Evolutionary conservation across 1,140 invertebrate genomes (phyloP).

Genomic region (Heliconius hewitsoni): DNA sequence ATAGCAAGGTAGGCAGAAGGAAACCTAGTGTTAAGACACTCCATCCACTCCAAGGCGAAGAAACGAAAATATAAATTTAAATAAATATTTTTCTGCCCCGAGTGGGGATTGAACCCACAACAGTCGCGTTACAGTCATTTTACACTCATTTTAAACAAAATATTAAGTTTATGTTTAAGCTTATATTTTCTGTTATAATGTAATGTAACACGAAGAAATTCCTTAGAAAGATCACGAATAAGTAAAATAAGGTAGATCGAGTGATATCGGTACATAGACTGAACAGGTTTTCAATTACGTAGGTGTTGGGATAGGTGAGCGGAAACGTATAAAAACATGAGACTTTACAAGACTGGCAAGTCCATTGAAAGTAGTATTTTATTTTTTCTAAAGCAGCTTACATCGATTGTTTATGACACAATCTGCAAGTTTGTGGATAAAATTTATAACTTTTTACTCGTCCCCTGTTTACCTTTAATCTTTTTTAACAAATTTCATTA

Average conservation of each 20-base stretch:
- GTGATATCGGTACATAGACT: slow-evolving; percentile 3
- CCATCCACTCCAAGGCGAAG: too few relatives aligned
- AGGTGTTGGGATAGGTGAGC: slow-evolving; percentile 8
- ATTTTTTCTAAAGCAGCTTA: not conserved
- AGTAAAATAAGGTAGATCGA: slow-evolving; percentile 10
- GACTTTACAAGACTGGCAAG: not conserved
- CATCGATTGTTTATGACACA: not conserved
- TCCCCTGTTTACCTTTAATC: not conserved
- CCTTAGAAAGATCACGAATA: not conserved
- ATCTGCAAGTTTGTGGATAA: not conserved
- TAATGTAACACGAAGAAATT: not conserved
- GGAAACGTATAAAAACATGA: slow-evolving; percentile 8
- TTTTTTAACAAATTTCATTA: not conserved
- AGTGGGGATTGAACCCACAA: too few relatives aligned
- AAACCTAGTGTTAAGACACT: too few relatives aligned
- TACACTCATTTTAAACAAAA: not conserved
- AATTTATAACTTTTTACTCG: not conserved
- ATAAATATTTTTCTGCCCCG: too few relatives aligned
- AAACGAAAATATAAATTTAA: too few relatives aligned
- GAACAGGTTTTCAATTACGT: slow-evolving; percentile 12
- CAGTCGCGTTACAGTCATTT: too few relatives aligned
- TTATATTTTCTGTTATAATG: not conserved
- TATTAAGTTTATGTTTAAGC: not conserved
- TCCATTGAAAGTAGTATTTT: not conserved
- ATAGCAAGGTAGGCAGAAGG: too few relatives aligned